Conservation (phyloP, 2,113 vertebrate genomes). For the human region DNA sequence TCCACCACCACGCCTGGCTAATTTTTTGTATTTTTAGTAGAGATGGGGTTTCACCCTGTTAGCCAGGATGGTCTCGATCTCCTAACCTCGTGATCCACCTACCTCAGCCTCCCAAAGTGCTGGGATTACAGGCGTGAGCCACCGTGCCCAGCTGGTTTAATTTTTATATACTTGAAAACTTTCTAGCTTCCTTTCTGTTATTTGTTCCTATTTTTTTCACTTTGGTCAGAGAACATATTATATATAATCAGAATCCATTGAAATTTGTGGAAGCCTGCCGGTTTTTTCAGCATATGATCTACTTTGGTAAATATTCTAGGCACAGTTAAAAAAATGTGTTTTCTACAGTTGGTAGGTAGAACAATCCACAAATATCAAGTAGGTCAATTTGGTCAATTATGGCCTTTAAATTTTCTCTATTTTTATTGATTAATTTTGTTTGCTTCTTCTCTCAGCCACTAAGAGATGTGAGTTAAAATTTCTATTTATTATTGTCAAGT, state of each 20-base stretch:
- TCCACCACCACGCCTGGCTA: too few species aligned
- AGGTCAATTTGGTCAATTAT: neutral
- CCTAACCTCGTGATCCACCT: too few species aligned
- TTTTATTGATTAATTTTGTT: neutral
- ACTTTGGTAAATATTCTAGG: neutral
- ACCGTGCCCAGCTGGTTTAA: neutral
- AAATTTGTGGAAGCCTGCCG: neutral
- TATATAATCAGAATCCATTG: neutral
- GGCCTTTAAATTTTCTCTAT: neutral
- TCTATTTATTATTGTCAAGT: neutral
- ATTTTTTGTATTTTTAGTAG: too few species aligned
- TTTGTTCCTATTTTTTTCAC: neutral
- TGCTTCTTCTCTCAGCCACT: neutral
- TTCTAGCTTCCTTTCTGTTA: neutral
- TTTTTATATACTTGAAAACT: neutral
- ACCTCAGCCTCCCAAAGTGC: too few species aligned
- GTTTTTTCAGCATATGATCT: neutral
- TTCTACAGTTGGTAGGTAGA: neutral
- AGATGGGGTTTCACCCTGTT: too few species aligned
- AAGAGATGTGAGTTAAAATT: neutral
- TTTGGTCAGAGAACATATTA: neutral
- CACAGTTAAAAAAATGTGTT: neutral
- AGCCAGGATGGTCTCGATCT: too few species aligned
- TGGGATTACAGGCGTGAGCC: too few species aligned
- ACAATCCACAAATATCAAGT: neutral